Conservation (phyloP, 2,888 invertebrate genomes). For the Tenthredo scrophulariae region DNA sequence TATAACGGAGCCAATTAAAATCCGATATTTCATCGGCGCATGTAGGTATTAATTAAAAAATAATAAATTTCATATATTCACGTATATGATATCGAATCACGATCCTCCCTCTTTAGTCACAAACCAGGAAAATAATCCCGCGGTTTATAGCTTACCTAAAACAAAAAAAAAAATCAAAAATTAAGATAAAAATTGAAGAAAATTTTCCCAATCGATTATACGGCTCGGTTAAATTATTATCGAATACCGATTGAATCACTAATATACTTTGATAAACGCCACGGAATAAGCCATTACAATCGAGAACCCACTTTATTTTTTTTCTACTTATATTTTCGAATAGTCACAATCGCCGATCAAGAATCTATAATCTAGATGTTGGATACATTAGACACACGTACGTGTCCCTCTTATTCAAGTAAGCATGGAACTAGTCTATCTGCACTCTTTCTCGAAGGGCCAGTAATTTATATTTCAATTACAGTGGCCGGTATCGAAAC, state of each 20-base stretch:
- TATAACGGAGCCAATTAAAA: background rate
- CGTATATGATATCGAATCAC: background rate
- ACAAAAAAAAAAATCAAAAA: background rate
- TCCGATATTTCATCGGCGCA: background rate
- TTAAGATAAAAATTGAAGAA: background rate
- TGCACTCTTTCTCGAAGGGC: background rate
- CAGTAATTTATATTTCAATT: slow-evolving; percentile 50
- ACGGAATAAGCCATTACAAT: background rate
- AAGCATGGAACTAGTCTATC: background rate
- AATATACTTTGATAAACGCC: background rate
- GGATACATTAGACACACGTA: background rate
- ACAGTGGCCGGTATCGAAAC: background rate
- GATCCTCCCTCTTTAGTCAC: background rate
- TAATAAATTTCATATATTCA: background rate
- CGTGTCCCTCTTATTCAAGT: background rate
- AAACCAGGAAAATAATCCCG: background rate
- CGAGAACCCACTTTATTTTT: background rate
- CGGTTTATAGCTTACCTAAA: background rate
- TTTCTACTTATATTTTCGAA: background rate
- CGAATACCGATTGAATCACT: background rate
- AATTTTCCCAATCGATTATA: background rate
- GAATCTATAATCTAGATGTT: slow-evolving; percentile 29
- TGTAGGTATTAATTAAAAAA: background rate
- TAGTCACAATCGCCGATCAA: background rate
- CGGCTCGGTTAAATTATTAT: background rate